These are phyloP conservation scores for Zoroaster sp. DNA, from an alignment of 53 echinoderm and acorn worm genomes.

Conservation along the genomic window DNA sequence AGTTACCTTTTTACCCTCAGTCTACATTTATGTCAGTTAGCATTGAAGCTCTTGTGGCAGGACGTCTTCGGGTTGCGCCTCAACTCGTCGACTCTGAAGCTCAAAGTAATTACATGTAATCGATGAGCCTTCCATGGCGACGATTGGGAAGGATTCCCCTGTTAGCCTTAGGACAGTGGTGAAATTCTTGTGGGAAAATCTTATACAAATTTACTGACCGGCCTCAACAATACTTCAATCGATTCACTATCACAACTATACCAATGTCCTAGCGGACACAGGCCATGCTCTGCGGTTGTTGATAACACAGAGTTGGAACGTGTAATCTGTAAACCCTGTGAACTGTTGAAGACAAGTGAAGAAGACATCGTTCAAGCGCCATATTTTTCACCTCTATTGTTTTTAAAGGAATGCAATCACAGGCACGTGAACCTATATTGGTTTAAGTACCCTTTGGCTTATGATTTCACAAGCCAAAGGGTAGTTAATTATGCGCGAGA, in stretches of 20 bases:
- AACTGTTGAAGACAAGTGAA: background rate
- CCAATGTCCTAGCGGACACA: background rate
- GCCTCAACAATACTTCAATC: background rate
- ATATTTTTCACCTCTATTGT: no score
- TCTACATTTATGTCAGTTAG: background rate
- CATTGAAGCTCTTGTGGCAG: background rate
- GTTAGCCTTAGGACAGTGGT: background rate
- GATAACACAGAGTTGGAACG: background rate
- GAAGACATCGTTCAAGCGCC: no score
- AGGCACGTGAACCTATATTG: no score
- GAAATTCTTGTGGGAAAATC: background rate
- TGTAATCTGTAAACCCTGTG: background rate
- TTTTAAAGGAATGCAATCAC: no score
- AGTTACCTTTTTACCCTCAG: background rate
- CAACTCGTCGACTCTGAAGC: background rate
- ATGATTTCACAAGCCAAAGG: no score
- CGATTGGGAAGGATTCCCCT: background rate
- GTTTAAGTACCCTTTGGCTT: no score
- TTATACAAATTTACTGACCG: background rate
- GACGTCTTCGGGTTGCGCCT: background rate
- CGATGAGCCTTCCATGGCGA: slow-evolving; percentile 25
- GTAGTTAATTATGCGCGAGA: no score
- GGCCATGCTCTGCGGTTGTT: background rate
- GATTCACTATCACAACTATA: background rate
- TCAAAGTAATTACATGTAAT: slow-evolving; percentile 20